Evolutionary conservation across 2,113 vertebrate species (phyloP), one percentile per base, ranked within the genome.

Genomic region (Catagonus wagneri): DNA sequence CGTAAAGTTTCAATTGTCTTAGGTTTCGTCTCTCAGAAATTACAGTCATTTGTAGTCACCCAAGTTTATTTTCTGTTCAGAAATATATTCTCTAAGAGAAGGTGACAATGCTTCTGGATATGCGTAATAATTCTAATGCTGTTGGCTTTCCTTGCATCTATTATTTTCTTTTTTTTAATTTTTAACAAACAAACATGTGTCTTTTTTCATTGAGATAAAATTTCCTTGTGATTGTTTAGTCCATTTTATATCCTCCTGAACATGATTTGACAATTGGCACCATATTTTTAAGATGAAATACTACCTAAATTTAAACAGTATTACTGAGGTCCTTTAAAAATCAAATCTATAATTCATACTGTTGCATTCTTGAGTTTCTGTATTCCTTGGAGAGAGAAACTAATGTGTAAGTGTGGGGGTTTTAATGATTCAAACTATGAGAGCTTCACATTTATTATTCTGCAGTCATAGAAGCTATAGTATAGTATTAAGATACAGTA

Each of bases 171-270:
- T 96, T 96, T 95, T 84, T 44, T 0, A 44, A 23, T 54, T 80
- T 0, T 94, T 52, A 76, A 94, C 54, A 91, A 72, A 61, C 1
- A 78, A 63, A 61, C 32, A 71, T 50, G 60, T 92, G 74, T 95
- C 86, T 95, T 92, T 93, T 80, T 90, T 97, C 86, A 78, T 50
- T 94, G 81, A 93, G 89, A 91, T 95, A 79, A 95, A 97, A 96
- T 92, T 16, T n/a, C 15, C 17, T 87, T 74, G 11, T 81, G 78
- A 93, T 96, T 95, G 66, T 92, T 34, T 80, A 93, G 84, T 96
- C 39, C 96, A 93, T 90, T 96, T 89, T 96, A 22, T 76, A 97
- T 88, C 76, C 60, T 94, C 17, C 32, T 56, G 16, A 83, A 84
- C n/a, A 75, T 39, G n/a, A 39, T 32, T 32, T 23, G 63, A 84